These are phyloP conservation scores for Pollenia amentaria DNA, from an alignment of 2,888 invertebrate species.

Conservation along the genomic window DNA sequence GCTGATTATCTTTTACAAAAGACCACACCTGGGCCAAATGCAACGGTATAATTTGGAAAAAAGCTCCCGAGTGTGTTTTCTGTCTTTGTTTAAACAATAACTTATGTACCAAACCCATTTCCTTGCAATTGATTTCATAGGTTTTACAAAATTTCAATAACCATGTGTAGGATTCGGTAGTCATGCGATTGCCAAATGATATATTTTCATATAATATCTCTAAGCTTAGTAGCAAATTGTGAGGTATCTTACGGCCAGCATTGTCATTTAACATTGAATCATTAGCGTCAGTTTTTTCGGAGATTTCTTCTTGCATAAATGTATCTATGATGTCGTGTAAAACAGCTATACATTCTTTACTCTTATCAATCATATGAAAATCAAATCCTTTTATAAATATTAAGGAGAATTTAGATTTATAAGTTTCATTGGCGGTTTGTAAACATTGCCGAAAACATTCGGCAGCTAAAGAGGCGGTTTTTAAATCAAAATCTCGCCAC, in stretches of 20 bases:
- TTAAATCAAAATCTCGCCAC: slow-evolving; percentile 85
- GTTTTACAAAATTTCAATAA: slow-evolving; percentile 81
- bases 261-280: slow-evolving; percentile 63
- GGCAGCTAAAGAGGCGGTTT: slow-evolving; percentile 85
- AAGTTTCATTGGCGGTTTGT: slow-evolving; percentile 80
- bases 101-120: slow-evolving; percentile 81
- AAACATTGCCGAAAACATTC: slow-evolving; percentile 86
- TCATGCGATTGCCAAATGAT: slow-evolving; percentile 79
- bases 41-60: slow-evolving; percentile 81
- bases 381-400: slow-evolving; percentile 80
- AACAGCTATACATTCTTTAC: slow-evolving; percentile 78
- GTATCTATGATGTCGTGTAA: slow-evolving; percentile 80
- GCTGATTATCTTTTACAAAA: slow-evolving; percentile 77
- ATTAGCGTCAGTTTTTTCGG: slow-evolving; percentile 15
- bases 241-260: slow-evolving; percentile 76
- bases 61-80: slow-evolving; percentile 82
- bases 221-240: slow-evolving; percentile 79
- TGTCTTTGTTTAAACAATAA: slow-evolving; percentile 82
- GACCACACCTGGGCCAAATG: slow-evolving; percentile 81
- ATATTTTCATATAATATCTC: slow-evolving; percentile 83
- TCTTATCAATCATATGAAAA: slow-evolving; percentile 73
- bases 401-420: slow-evolving; percentile 80
- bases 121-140: slow-evolving; percentile 78
- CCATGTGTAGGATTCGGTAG: slow-evolving; percentile 82
- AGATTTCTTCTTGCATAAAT: slow-evolving; percentile 78